Evolutionary conservation across 2,797 vertebrate genomes (phyloP), one percentile per base, ranked within the genome.

Genomic region (Tapera naevia): DNA sequence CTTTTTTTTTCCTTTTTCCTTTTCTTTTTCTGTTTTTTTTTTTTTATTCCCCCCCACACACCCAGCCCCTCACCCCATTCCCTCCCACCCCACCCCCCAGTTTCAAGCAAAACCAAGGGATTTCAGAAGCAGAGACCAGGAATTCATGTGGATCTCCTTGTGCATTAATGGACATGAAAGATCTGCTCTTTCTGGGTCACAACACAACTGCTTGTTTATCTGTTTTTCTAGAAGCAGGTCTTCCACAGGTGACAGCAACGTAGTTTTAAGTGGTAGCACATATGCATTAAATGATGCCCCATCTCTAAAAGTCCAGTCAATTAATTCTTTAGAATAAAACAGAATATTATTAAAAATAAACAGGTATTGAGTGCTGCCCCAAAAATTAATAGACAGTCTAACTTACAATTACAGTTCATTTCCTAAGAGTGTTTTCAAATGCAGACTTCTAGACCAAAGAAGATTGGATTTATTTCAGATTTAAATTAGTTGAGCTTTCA

Each of bases 401-500:
- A 45, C 72, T 88, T 91, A 37, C 21, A 92, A 43, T 73, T 86
- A 72, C 13, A 70, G 35, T 70, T 74, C 2, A 46, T 88, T 95
- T 95, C 64, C 48, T 87, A 72, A 93, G 66, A 91, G 35, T 58
- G 11, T 82, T 86, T 93, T 43, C 66, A 41, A 88, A 56, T 56
- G 16, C 16, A 89, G 41, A 37, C 19, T 39, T 91, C 28, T 76
- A 88, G 93, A 72, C 72, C 50, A 84, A 37, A 15, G 74, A 84
- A 94, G 66, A 72, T 24, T 50, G 30, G 62, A 80, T 76, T 94
- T 89, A 69, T 88, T 96, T 84, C 64, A 91, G 57, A 89, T 88
- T 91, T 93, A 73, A 94, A 50, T 84, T 33, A 67, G 43, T 89
- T 97, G 91, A 93, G 64, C 51, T 87, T 88, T 82, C 46, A 64